Evolutionary conservation across 2,113 vertebrate species (phyloP).

Genomic region (Aegypius monachus): DNA sequence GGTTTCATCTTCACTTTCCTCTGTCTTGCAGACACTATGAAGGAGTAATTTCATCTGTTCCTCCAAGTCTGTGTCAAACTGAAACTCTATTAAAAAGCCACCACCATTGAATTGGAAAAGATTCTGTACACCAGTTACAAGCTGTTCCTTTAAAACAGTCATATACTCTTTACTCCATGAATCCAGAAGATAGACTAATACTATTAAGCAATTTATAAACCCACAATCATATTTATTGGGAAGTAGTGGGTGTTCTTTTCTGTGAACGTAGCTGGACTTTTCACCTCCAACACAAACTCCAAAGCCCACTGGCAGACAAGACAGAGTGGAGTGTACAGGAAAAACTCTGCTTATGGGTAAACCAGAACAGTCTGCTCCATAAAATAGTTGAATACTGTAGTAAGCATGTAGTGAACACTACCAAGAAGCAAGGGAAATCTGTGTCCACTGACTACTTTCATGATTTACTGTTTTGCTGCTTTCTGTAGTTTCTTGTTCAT

Average conservation of each 20-base stretch:
- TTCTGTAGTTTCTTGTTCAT: background rate
- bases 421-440: background rate
- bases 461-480: background rate
- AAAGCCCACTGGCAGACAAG: background rate
- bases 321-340: background rate
- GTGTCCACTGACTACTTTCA: background rate
- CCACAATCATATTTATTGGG: background rate
- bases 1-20: background rate
- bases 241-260: background rate
- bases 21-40: background rate
- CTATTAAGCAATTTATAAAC: background rate
- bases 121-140: background rate
- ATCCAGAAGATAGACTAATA: background rate
- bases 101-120: background rate
- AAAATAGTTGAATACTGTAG: background rate
- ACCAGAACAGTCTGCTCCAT: background rate
- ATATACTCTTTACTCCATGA: background rate
- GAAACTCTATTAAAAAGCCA: background rate
- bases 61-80: background rate
- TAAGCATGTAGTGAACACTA: background rate
- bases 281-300: background rate
- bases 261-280: background rate
- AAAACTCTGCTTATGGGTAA: background rate
- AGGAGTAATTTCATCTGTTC: background rate
- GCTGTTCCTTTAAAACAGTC: background rate